Base-by-base conservation (phyloP, 2,797 vertebrate genomes). In the Glyptemys insculpta region DNA sequence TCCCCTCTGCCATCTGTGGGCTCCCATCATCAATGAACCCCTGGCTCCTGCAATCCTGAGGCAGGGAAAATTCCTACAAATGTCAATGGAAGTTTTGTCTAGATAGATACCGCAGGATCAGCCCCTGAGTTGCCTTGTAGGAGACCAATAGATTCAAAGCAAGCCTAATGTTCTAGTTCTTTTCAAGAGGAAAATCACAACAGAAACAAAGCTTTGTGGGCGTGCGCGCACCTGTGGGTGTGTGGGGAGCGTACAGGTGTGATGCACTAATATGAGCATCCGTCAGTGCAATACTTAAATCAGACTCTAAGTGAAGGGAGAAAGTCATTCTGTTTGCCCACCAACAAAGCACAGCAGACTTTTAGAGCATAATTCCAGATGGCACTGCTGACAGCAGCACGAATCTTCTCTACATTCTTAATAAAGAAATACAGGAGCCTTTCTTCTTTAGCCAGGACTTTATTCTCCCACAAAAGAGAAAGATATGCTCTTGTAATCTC, bases 401-500 rank as follows among this genome's bases (percentile, higher is more conserved):
- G 14, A 19, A 34, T 16, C 50, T 80, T 81, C 54, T 52, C 62
- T 90, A 34, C 74, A 79, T 83, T 49, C 65, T 23, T 41, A 56
- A 21, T 41, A 31, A 44, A 68, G 27, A 80, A 78, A 34, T 27
- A 81, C 68, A 65, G 23, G 79, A 91, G n/a, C 1, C 19, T 91
- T 59, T 78, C 72, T 56, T 57, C 53, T 90, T 96, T 56, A 81
- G 56, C 68, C 74, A 68, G 83, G 89, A 15, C 3, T 93, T 90
- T 87, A n/a, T 87, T 82, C 83, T 80, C 44, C 44, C 44, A 25
- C 37, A 29, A 91, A 95, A 90, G 79, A 50, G 47, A 56, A 74
- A 88, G 83, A 84, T 6, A 15, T 3, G 0, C 29, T 90, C 65
- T 16, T 50, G 62, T 57, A 52, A 47, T 83, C 14, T 86, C 78